Evolutionary conservation across 2,113 vertebrate genomes (phyloP), one percentile per base, ranked within the genome.

Genomic region (Pantherophis guttatus): DNA sequence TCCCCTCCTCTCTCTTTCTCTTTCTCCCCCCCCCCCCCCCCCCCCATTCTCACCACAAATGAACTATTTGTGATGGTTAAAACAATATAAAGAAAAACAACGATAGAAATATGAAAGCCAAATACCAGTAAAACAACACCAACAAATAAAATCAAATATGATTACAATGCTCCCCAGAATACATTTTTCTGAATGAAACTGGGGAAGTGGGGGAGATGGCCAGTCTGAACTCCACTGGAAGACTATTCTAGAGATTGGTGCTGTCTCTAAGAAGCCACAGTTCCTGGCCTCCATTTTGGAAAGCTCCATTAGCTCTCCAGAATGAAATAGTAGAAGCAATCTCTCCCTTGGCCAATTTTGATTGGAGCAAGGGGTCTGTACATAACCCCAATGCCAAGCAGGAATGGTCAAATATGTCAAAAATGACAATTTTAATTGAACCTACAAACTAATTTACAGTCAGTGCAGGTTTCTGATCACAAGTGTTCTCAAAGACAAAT

Each of bases 21-120:
- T 3, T 5, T 13, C 65, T 6, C 1, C 2, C 12, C 13, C 11
- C 3, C 55, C 1, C 65, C 1, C 65, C 2, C 29, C 0, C 29
- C 39, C 39, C 2, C 29, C 0, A 11, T n/a, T 29, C 10, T n/a
- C 29, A 5, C 29, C 65, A 33, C n/a, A 33, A 75, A n/a, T 6
- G n/a, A 75, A 33, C n/a, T 75, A 75, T 33, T 75, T 5, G 3
- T 33, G 13, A 17, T 33, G 13, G n/a, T 33, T 33, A 75, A 75
- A n/a, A 75, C 65, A 75, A 33, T 17, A 75, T 75, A 75, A 33
- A 33, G 12, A 33, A 75, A 75, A 75, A 75, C 13, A 75, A 75
- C 1, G 2, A 13, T 15, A 75, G n/a, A 75, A 75, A 75, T 75
- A 75, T 75, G 33, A 15, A 70, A 70, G 29, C 29, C n/a, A 70